Base-by-base conservation (phyloP, 35 echinoderm and acorn worm genomes). In the Lytechinus pictus region DNA sequence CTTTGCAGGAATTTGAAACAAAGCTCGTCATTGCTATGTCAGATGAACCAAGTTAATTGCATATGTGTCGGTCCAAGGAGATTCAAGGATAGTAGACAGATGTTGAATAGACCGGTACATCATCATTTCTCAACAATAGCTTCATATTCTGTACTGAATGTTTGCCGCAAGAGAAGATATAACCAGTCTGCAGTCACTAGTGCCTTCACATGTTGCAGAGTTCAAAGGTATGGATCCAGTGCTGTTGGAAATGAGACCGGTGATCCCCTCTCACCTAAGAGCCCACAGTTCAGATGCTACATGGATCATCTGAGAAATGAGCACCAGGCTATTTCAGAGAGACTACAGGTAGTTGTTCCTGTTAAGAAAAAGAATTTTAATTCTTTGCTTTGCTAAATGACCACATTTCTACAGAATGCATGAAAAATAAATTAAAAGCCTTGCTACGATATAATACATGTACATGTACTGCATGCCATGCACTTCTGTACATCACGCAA, bases 251-350 rank as follows among this genome's bases (percentile, higher is more conserved):
- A 57, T 3, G 52, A 93, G 92, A 57, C 92, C 57, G 92, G 92
- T 93, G 95, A 96, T 92, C 56, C 88, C 52, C 89, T 96, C 6
- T 96, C 89, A 11, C 57, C 91, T 28, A 96, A 27, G 27, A 96
- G 91, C 91, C 57, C 66, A 51, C 60, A 89, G 28, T 91, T 96
- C 33, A 61, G 57, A 96, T 89, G 56, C 54, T 96, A 96, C 33
- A 89, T 96, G 14, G 28, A 96, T 56, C 89, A 96, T 86, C 95
- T 96, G 28, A 91, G 13, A 21, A 58, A 96, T 5, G 95, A 96
- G 57, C 89, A 96, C 88, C 95, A 92, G 61, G 16, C 28, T 21
- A 44, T 96, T 9, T 55, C 27, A 93, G 92, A 93, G 27, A 56
- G 13, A 55, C 54, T 93, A 21, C 92, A 93, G 92, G 92, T 93